A percentile compares a stretch with the other conserved stretches of the same genome.
These are phyloP conservation scores for Gambusia yucatana DNA, from an alignment of 2,797 vertebrate species.

Conservation along the genomic window DNA sequence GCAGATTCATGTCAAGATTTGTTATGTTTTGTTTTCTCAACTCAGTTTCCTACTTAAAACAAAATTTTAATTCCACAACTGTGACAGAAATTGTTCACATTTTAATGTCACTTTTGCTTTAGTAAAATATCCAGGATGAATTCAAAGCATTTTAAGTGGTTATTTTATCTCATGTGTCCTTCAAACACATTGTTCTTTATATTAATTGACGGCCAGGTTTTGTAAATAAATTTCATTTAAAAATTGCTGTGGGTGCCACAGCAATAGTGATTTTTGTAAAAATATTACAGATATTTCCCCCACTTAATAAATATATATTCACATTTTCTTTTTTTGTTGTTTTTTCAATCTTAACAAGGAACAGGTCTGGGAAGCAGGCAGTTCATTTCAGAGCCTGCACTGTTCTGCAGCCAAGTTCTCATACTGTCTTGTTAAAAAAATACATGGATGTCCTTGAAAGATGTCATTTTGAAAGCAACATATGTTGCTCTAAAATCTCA, in stretches of 20 bases:
- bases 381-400: background rate
- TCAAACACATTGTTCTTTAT: background rate
- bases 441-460: conserved; percentile 1
- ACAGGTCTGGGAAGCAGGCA: background rate
- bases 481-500: conserved; percentile 1
- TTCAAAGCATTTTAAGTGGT: background rate
- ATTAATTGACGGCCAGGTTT: background rate
- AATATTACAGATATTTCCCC: background rate
- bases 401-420: background rate
- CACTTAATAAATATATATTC: background rate
- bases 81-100: background rate
- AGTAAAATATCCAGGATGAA: background rate
- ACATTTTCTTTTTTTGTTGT: background rate
- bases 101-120: background rate
- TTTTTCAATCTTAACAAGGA: background rate
- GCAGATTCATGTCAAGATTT: background rate
- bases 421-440: background rate
- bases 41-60: background rate
- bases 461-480: conserved; percentile 1
- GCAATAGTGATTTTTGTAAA: background rate
- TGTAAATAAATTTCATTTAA: background rate
- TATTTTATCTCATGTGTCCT: background rate
- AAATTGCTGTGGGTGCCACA: background rate
- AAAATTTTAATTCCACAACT: background rate
- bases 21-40: background rate